These are phyloP conservation scores for Drosophila cognata DNA, from an alignment of 2,888 invertebrate species.

Conservation along the genomic window DNA sequence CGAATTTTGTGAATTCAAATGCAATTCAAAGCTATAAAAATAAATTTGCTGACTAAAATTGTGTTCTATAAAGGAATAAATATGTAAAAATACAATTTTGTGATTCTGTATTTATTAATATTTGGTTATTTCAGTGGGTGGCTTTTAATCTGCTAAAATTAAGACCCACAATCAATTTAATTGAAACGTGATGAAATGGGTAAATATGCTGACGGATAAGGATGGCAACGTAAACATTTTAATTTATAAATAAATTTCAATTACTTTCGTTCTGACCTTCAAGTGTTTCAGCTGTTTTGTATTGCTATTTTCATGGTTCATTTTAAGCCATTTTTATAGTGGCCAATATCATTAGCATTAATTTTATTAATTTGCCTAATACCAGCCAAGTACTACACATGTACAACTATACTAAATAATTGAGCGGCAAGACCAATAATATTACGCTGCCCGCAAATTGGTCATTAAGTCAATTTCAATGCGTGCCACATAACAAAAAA, in stretches of 20 bases:
- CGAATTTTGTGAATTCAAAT: not conserved
- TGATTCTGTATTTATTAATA: not conserved
- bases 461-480: conserved; percentile 62
- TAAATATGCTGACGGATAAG: not conserved
- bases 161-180: not conserved
- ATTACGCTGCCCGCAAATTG: conserved; percentile 52
- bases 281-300: not conserved
- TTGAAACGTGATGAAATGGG: not conserved
- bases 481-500: conserved; percentile 32
- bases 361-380: conserved; percentile 50
- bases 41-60: not conserved
- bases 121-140: not conserved
- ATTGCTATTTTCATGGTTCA: conserved; percentile 9
- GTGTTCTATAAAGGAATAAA: not conserved
- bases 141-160: not conserved
- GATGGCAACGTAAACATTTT: not conserved
- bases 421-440: conserved; percentile 44
- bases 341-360: conserved; percentile 47
- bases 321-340: conserved; percentile 31
- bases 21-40: conserved; percentile 17
- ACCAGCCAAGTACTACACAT: not conserved
- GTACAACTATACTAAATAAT: conserved; percentile 25
- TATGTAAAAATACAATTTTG: not conserved
- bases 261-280: not conserved
- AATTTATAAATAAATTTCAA: conserved; percentile 1